Evolutionary conservation across 1,140 invertebrate genomes (phyloP), one percentile per base, ranked within the genome.

Genomic region (Archegozetes longisetosus): DNA sequence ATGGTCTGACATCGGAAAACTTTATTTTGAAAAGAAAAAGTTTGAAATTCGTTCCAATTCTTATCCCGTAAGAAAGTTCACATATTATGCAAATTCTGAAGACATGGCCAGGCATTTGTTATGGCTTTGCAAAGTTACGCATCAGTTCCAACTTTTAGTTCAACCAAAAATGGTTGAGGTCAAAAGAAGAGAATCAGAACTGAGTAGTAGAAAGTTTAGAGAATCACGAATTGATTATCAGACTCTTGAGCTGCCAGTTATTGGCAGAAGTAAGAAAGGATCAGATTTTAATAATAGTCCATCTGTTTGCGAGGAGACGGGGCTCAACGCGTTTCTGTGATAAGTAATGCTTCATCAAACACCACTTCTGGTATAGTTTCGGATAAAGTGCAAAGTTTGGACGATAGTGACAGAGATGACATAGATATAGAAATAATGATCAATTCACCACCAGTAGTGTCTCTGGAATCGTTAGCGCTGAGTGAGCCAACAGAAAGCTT

Each of bases 331-430:
- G 84, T 88, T 68, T 94, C 89, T 22, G 85, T 93, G 14, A 88
- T 93, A 68, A 91, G 87, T 51, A 85, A 80, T 68, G 87, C 86
- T 32, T 92, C 88, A 61, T 93, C 89, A 2, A 93, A 92, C 68
- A 93, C 89, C 40, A 93, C 90, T 2, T 92, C 88, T 4, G 90
- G 90, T 51, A 93, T 94, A 61, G 89, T 92, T 12, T 93, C 88
- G 70, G 90, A 94, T 71, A 79, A 87, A 62, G 86, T 93, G 52
- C 88, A 91, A 70, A 92, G 88, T 55, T 84, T 93, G 72, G 88
- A 93, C 71, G 88, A 92, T 64, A 78, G 77, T 69, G 79, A 80
- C 71, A 76, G 76, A 77, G 70, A 64, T 65, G 62, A 27, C 23
- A 29, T 57, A 13, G 32, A 40, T 23, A 46, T 23, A 23, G 56